phyloP scores from a whole-genome alignment of 1,140 invertebrate species.

The Psix sp. region DNA sequence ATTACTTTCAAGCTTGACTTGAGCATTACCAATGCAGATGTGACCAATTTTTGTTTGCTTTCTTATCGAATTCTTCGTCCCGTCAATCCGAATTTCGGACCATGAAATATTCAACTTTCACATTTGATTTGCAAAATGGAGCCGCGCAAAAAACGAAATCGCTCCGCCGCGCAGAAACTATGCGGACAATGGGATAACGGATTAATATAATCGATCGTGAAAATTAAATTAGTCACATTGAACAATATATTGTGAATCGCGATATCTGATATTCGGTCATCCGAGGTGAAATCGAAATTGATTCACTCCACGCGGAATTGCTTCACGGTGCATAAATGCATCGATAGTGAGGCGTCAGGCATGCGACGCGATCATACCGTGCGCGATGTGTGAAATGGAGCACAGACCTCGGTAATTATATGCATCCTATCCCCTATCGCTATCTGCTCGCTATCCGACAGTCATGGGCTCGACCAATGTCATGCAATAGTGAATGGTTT shows the following conservation, averaged over 20 bases:
- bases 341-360: constrained; percentile 69
- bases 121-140: too few relatives aligned
- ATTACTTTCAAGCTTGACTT: too few relatives aligned
- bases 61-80: too few relatives aligned
- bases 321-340: constrained; percentile 61
- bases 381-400: constrained; percentile 76
- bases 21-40: too few relatives aligned
- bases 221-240: constrained; percentile 46
- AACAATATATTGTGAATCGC: constrained; percentile 44
- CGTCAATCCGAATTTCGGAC: too few relatives aligned
- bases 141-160: too few relatives aligned
- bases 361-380: constrained; percentile 75
- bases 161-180: too few relatives aligned
- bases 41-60: too few relatives aligned
- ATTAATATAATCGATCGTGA: constrained; percentile 25
- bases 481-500: constrained; percentile 60
- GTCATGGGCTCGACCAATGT: constrained; percentile 60
- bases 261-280: constrained; percentile 51
- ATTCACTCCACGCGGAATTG: constrained; percentile 62
- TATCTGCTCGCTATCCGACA: constrained; percentile 50
- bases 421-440: constrained; percentile 71
- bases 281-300: constrained; percentile 62
- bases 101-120: too few relatives aligned
- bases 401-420: constrained; percentile 74
- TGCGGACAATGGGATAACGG: background rate